Evolutionary conservation across 2,113 vertebrate genomes (phyloP).

Genomic region (Hypomesus transpacificus): DNA sequence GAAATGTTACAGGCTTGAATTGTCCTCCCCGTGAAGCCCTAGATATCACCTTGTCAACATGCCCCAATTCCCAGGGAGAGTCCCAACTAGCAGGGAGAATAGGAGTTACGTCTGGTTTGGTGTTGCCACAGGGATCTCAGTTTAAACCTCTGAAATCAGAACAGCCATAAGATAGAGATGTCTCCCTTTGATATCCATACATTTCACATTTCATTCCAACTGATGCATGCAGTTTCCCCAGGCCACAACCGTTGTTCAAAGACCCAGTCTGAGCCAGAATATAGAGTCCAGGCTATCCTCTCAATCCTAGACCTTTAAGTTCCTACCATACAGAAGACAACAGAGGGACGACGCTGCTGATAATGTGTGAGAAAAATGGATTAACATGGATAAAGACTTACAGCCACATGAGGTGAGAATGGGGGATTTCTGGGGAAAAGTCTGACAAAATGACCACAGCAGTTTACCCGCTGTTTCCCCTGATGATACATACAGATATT

Average conservation of each 20-base stretch:
- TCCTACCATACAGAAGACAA: constrained; percentile 1
- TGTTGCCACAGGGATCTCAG: constrained; percentile 61
- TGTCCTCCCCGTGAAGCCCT: not conserved
- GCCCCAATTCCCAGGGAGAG: constrained; percentile 5
- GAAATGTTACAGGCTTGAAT: not conserved
- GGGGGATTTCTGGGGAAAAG: not conserved
- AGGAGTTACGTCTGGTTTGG: constrained; percentile 1
- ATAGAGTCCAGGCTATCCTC: constrained; percentile 38
- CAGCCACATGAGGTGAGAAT: not conserved
- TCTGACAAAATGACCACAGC: not conserved
- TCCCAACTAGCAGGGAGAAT: not conserved
- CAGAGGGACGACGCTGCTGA: constrained; percentile 1
- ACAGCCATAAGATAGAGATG: constrained; percentile 61
- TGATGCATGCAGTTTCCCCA: constrained; percentile 62
- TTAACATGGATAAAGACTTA: not conserved
- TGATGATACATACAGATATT: too few species aligned
- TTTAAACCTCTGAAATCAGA: constrained; percentile 65
- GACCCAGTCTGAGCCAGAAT: constrained; percentile 69
- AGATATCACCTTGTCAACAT: not conserved
- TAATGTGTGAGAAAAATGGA: not conserved
- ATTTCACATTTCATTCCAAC: constrained; percentile 43
- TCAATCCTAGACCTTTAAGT: constrained; percentile 13
- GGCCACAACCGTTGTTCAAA: constrained; percentile 44
- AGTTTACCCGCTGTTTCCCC: not conserved
- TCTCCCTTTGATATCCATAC: constrained; percentile 57